Evolutionary conservation across 2,113 vertebrate species (phyloP).

Genomic region (Synodontis membranacea): DNA sequence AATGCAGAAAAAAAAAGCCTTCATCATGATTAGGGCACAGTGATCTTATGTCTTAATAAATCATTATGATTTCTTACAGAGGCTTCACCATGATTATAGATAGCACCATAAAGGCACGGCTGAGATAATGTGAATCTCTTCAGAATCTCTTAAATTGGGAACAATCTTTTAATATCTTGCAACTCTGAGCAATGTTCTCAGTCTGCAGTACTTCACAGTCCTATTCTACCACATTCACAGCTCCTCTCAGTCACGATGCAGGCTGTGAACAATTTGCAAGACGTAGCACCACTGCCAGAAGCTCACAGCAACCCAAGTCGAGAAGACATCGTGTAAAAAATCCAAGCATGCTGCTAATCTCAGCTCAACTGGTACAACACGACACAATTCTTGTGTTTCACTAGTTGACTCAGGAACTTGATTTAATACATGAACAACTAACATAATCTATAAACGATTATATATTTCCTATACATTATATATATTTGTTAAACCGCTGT

Average conservation of each 20-base stretch:
- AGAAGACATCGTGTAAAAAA: constrained; percentile 19
- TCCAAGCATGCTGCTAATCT: constrained; percentile 23
- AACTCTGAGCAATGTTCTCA: constrained; percentile 8
- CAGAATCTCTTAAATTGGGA: not conserved
- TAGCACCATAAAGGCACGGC: not conserved
- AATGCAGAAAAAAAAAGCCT: not conserved
- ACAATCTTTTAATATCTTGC: not conserved
- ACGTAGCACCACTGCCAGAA: constrained; percentile 22
- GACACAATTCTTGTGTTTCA: not conserved
- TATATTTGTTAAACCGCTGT: constrained; percentile 11
- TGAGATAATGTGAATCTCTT: not conserved
- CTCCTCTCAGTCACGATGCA: constrained; percentile 49
- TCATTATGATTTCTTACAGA: too few species aligned
- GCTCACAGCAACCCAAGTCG: constrained; percentile 35
- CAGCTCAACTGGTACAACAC: not conserved
- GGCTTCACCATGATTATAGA: not conserved
- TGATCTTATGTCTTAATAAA: not conserved
- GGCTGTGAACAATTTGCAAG: constrained; percentile 36
- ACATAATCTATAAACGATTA: not conserved
- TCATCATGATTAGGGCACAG: not conserved
- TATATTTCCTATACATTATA: not conserved
- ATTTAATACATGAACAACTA: not conserved
- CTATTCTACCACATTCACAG: constrained; percentile 34
- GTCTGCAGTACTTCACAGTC: constrained; percentile 26
- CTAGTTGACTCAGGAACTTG: not conserved